Percentiles rank a stretch among this genome's conserved stretches.
These are phyloP conservation scores for Carposina sasakii DNA, from an alignment of 1,140 invertebrate genomes.

Conservation along the genomic window DNA sequence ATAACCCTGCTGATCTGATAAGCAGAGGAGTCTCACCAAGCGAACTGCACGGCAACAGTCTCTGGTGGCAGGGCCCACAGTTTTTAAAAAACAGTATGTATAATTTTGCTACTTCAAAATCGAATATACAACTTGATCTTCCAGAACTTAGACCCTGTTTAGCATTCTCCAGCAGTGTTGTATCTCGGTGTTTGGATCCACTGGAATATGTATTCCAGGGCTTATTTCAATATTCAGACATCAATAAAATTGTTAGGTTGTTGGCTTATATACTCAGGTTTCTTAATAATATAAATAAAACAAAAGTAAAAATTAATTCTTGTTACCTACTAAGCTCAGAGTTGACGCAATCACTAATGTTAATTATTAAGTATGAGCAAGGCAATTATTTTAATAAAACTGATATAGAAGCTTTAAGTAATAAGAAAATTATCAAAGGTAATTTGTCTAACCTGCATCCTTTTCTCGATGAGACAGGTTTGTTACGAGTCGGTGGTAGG, in stretches of 20 bases:
- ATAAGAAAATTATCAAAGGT: neutral
- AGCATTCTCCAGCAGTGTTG: neutral
- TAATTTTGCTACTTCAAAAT: neutral
- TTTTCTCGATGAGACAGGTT: slow-evolving; percentile 21
- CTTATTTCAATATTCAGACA: slow-evolving; percentile 1
- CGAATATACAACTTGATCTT: neutral
- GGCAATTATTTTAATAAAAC: neutral
- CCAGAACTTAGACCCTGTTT: neutral
- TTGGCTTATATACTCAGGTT: slow-evolving; percentile 4
- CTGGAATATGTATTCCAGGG: neutral
- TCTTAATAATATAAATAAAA: neutral
- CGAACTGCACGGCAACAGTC: neutral
- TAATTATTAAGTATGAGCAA: slow-evolving; percentile 7
- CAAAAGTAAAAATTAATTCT: neutral
- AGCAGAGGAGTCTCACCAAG: slow-evolving; percentile 12
- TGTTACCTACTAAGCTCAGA: neutral
- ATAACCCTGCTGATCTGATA: slow-evolving; percentile 15
- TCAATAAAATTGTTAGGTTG: slow-evolving; percentile 1
- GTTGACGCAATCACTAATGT: neutral
- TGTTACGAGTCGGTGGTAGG: slow-evolving; percentile 33
- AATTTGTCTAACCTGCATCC: slow-evolving; percentile 16
- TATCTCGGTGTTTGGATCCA: neutral
- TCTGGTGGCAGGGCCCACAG: slow-evolving; percentile 15
- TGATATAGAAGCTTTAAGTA: neutral
- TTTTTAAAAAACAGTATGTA: slow-evolving; percentile 2